Conservation (phyloP, 2,113 vertebrate species). For the Rhipidura dahli region DNA sequence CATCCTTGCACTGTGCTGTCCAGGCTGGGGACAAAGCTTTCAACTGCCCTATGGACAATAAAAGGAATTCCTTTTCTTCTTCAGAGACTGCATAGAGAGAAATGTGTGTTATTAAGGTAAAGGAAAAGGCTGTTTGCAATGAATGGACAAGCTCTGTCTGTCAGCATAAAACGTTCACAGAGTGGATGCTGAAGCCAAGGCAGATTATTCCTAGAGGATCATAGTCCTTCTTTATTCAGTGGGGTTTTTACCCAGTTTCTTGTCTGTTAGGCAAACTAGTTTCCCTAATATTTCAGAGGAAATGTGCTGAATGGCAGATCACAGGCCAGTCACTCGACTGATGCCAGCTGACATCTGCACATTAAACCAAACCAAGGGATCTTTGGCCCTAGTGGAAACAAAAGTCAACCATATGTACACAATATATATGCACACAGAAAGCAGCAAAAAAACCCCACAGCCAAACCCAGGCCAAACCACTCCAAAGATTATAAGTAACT, state of each 20-base stretch:
- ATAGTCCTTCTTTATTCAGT: not conserved
- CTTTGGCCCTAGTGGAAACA: not conserved
- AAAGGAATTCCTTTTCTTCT: not conserved
- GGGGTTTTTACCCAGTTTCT: not conserved
- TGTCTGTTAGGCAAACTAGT: not conserved
- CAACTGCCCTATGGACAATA: not conserved
- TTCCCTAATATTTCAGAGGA: not conserved
- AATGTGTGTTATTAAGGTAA: not conserved
- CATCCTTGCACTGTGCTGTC: not conserved
- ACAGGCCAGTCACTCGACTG: not conserved
- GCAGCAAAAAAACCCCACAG: not conserved
- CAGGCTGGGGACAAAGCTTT: not conserved
- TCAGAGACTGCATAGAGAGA: not conserved
- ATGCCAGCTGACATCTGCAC: not conserved
- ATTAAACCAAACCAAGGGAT: not conserved
- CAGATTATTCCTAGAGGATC: not conserved
- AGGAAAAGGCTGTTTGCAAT: not conserved
- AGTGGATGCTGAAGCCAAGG: not conserved
- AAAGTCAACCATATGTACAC: not conserved
- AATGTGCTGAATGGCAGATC: not conserved
- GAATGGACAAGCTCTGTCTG: not conserved
- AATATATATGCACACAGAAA: not conserved
- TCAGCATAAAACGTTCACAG: not conserved
- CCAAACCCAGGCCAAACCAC: not conserved
- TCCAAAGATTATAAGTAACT: slow-evolving; percentile 13